Percentiles rank a stretch among this genome's conserved stretches.
phyloP scores from a whole-genome alignment of 2,113 vertebrate genomes.

The Salvator merianae region DNA sequence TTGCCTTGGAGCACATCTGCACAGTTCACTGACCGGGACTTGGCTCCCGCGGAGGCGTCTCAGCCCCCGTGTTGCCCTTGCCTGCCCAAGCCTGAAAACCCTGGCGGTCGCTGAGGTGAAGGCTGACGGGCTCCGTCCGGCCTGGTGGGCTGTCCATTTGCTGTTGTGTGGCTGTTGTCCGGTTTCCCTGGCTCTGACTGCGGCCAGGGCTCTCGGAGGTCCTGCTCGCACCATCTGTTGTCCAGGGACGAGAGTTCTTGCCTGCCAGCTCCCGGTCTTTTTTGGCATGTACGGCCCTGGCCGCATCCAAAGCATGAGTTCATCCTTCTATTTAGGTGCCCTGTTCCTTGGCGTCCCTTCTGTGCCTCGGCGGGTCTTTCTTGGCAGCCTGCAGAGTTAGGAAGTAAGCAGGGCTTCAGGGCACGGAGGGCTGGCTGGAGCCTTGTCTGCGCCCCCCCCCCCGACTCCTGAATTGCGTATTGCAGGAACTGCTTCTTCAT shows the following conservation, averaged over 20 bases:
- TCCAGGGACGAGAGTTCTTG: not conserved
- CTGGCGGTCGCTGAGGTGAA: not conserved
- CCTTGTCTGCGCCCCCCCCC: too few species aligned
- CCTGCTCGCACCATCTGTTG: not conserved
- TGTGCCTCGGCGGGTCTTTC: not conserved
- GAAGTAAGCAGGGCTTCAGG: not conserved
- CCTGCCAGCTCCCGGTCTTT: not conserved
- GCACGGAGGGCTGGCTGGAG: not conserved
- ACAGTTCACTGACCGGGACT: not conserved
- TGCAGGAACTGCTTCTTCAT: too few species aligned
- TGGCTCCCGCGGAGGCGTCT: rapidly evolving
- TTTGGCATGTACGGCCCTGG: not conserved
- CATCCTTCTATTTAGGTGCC: not conserved
- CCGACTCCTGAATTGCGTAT: too few species aligned
- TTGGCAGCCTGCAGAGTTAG: not conserved
- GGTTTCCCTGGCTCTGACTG: not conserved
- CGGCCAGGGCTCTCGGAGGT: not conserved
- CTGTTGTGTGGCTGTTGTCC: not conserved
- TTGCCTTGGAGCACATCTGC: not conserved
- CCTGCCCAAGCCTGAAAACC: not conserved
- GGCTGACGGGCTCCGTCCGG: not conserved
- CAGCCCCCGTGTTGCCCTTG: not conserved
- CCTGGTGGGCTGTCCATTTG: not conserved
- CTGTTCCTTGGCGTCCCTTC: not conserved
- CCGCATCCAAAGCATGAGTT: not conserved